Evolutionary conservation across 2,113 vertebrate species (phyloP).

Genomic region (Bubo bubo): DNA sequence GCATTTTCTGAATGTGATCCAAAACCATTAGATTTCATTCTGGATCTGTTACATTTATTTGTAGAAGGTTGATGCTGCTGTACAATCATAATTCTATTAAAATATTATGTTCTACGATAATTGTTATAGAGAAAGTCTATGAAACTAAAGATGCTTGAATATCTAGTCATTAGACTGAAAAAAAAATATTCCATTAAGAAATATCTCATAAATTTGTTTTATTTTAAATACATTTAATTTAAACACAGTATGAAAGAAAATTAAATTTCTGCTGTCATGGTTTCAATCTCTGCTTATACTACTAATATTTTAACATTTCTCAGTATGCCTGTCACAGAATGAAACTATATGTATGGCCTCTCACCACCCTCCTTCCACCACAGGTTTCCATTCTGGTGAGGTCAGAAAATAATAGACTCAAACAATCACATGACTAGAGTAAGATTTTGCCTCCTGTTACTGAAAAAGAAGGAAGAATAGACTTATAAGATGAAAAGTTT

Average conservation of each 20-base stretch:
- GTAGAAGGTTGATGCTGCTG: background rate
- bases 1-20: background rate
- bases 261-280: background rate
- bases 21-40: background rate
- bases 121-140: background rate
- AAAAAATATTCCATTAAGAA: background rate
- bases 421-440: background rate
- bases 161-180: background rate
- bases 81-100: background rate
- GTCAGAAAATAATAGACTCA: background rate
- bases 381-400: background rate
- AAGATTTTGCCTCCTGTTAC: background rate
- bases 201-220: background rate
- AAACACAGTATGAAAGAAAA: background rate
- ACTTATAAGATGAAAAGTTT: background rate
- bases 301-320: background rate
- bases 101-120: background rate
- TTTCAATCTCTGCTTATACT: background rate
- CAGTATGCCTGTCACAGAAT: background rate
- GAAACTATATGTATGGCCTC: background rate
- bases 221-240: background rate
- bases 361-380: background rate
- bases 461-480: background rate
- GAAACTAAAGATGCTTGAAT: background rate
- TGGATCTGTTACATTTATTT: background rate